Evolutionary conservation across 2,888 invertebrate genomes (phyloP).

Genomic region (Acanthosepion esculentum): DNA sequence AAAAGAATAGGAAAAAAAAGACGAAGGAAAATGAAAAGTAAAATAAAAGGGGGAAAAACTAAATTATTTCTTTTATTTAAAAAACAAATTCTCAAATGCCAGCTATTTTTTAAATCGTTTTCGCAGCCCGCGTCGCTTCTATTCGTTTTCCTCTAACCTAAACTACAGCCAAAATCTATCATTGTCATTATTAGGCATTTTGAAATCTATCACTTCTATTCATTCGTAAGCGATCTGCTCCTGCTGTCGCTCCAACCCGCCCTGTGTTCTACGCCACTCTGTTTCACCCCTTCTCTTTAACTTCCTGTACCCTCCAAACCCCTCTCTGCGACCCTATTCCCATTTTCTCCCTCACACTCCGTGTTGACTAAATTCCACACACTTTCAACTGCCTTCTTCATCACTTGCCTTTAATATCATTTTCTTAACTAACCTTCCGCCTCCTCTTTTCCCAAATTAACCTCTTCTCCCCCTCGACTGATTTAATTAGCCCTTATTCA

Average conservation of each 20-base stretch:
- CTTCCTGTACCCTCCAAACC: not conserved
- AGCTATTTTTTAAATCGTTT: too few species aligned
- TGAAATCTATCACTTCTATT: not conserved
- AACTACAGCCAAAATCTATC: not conserved
- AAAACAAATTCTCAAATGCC: too few species aligned
- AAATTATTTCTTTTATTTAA: not conserved
- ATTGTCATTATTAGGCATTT: not conserved
- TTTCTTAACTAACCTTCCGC: not conserved
- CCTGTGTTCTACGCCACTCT: not conserved
- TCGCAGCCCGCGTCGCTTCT: too few species aligned
- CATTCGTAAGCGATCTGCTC: not conserved
- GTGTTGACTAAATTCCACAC: not conserved
- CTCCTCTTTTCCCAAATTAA: not conserved
- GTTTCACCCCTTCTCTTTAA: not conserved
- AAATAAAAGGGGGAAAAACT: not conserved
- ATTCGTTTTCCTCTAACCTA: not conserved
- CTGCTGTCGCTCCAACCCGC: not conserved
- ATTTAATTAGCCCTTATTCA: not conserved
- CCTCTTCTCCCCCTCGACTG: not conserved
- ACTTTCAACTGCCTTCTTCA: constrained; percentile 4
- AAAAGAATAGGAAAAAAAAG: not conserved
- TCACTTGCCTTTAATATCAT: not conserved
- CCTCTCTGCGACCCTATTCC: not conserved
- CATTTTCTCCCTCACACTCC: not conserved
- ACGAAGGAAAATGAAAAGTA: not conserved